A percentile compares a stretch with the other conserved stretches of the same genome.
phyloP scores from a whole-genome alignment of 2,888 invertebrate species.

The Orgyia antiqua region DNA sequence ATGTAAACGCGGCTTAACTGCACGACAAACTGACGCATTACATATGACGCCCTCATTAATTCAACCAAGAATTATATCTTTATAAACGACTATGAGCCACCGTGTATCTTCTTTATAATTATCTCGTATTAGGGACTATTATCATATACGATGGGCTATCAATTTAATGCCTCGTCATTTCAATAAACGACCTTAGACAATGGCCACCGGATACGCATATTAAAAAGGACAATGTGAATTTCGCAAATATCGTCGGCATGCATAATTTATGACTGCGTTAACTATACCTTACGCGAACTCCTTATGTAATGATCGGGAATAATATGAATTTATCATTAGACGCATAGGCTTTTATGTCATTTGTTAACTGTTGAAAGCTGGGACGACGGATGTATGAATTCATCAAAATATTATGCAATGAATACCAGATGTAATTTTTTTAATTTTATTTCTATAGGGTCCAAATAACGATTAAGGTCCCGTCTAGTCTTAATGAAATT shows the following conservation, averaged over 20 bases:
- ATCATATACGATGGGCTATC: constrained; percentile 54
- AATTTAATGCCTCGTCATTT: constrained; percentile 59
- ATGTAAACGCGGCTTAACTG: constrained; percentile 2
- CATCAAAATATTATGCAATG: too few relatives aligned
- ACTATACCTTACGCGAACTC: constrained; percentile 28
- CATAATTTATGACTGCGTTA: constrained; percentile 39
- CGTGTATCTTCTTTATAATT: constrained; percentile 56
- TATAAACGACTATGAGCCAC: constrained; percentile 50
- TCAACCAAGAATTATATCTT: constrained; percentile 61
- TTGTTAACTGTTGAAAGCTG: constrained; percentile 4
- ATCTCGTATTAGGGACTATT: constrained; percentile 61
- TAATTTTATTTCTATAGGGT: too few relatives aligned
- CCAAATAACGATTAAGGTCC: too few relatives aligned
- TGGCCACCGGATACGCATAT: constrained; percentile 39
- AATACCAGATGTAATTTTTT: too few relatives aligned
- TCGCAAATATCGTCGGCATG: constrained; percentile 42
- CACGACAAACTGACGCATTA: constrained; percentile 44
- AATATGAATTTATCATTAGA: constrained; percentile 38
- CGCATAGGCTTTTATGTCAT: constrained; percentile 19
- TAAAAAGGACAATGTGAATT: constrained; percentile 35
- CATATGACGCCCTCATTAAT: constrained; percentile 50
- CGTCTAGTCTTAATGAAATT: too few relatives aligned
- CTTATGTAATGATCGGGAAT: constrained; percentile 33
- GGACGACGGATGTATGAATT: too few relatives aligned
- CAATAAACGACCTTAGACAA: constrained; percentile 62